Base-by-base conservation (phyloP, 2,888 invertebrate species). In the Ophion slaviceki region DNA sequence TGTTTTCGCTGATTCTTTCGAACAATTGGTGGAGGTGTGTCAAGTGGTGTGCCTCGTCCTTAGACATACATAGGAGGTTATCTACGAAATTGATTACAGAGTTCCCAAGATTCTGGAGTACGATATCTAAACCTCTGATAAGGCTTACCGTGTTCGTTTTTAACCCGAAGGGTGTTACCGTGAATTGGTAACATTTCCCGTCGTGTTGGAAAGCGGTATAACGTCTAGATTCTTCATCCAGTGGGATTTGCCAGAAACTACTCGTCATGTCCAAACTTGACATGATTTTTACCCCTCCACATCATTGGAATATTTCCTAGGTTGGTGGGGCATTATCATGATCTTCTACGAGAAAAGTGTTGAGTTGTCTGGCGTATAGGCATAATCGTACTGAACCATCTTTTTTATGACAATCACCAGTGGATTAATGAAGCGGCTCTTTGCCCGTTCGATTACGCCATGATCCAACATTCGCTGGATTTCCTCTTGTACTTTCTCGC, bases 21-120 rank as follows among this genome's bases (percentile, higher is more conserved):
- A 90, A 85, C 11, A 89, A 68, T 14, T 20, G 64, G 17, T 80
- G 62, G 7, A 90, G 64, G 28, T 89, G 85, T 10, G 74, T 8
- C 2, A 82, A 14, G 8, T 86, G 82, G 59, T 4, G 53, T 24
- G 2, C 1, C 4, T n/a, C 0, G 45, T 3, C 45, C 5, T 45
- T 45, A 4, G 45, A 45, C 1, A 45, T 10, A 11, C 45, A 45
- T 11, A 86, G 74, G 0, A 82, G 64, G 17, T 86, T 82, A 11
- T 84, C 86, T 0, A 82, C 82, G 17, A 86, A 87, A 8, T 85
- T 70, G 7, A 87, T 24, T 3, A 79, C 40, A 0, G 47, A 14
- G n/a, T 76, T 36, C 0, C 80, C 72, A 4, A 79, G 2, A 0
- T 72, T 5, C 11, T 45, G 45, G 2, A 45, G 45, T 2, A 45